Conservation (phyloP, 2,797 vertebrate genomes). For the Zenarchopterus dispar region DNA sequence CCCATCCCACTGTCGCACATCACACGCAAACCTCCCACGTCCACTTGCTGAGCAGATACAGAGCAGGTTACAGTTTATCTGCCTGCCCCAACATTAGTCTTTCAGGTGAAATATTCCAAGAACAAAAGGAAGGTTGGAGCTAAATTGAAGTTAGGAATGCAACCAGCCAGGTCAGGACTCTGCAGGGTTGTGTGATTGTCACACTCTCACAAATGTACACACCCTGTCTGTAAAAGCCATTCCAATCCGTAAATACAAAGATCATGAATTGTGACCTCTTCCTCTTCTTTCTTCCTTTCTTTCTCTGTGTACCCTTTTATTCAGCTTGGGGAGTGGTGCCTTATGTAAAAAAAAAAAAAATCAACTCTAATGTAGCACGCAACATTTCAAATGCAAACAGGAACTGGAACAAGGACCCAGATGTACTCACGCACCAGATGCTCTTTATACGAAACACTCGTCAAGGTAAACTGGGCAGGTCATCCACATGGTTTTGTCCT, state of each 20-base stretch:
- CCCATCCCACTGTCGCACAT: conserved; percentile 16
- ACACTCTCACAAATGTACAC: conserved; percentile 42
- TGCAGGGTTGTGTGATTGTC: conserved; percentile 39
- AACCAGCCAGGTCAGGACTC: conserved; percentile 62
- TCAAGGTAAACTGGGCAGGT: conserved; percentile 31
- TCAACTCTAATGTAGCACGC: conserved; percentile 9
- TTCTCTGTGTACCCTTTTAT: conserved; percentile 3
- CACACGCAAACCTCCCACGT: conserved; percentile 53
- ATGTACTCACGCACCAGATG: conserved; percentile 19
- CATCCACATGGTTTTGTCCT: conserved; percentile 12
- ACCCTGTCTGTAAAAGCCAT: conserved; percentile 33
- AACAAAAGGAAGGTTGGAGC: conserved; percentile 71
- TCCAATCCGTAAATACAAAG: conserved; percentile 47
- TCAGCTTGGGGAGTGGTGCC: conserved; percentile 29
- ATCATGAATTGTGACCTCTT: conserved; percentile 26
- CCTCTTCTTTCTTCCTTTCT: conserved; percentile 1
- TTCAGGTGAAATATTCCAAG: conserved; percentile 59
- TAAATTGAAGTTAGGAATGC: conserved; percentile 73
- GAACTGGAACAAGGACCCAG: conserved; percentile 21
- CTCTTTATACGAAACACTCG: conserved; percentile 25
- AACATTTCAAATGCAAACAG: conserved; percentile 28
- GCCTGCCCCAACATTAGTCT: conserved; percentile 56
- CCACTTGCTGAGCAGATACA: conserved; percentile 55
- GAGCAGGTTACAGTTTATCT: conserved; percentile 68
- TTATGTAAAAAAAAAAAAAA: conserved; percentile 28